phyloP scores from a whole-genome alignment of 2,888 invertebrate species.

The Malthinus flaveolus region DNA sequence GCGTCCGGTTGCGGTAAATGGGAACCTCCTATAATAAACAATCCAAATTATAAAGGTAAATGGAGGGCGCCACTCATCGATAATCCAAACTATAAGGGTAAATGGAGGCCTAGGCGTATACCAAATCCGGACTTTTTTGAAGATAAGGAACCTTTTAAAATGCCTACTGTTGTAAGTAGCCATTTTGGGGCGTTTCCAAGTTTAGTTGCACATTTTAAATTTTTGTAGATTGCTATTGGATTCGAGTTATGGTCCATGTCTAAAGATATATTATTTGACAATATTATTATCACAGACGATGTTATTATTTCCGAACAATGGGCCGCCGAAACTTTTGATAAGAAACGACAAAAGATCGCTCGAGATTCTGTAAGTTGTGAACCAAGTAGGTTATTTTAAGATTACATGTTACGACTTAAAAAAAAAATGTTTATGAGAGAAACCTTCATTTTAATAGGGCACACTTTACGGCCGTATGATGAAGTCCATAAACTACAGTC shows the following conservation, averaged over 20 bases:
- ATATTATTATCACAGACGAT: constrained; percentile 89
- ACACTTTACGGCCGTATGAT: constrained; percentile 76
- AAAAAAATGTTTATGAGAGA: no score
- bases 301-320: constrained; percentile 74
- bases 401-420: background rate
- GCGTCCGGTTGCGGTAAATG: constrained; percentile 83
- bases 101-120: constrained; percentile 88
- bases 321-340: constrained; percentile 80
- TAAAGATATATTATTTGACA: constrained; percentile 91
- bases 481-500: constrained; percentile 75
- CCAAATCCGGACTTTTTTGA: constrained; percentile 92
- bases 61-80: constrained; percentile 90
- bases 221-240: constrained; percentile 83
- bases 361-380: constrained; percentile 73
- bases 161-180: constrained; percentile 85
- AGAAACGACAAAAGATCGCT: constrained; percentile 81
- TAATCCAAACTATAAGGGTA: constrained; percentile 94
- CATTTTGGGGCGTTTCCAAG: background rate
- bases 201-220: constrained; percentile 8
- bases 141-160: constrained; percentile 86
- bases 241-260: constrained; percentile 99
- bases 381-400: background rate
- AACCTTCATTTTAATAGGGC: constrained; percentile 40
- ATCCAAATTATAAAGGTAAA: constrained; percentile 90
- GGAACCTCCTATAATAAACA: constrained; percentile 81